Base-by-base conservation (phyloP, 2,113 vertebrate species). In the Cyprinodon variegatus region DNA sequence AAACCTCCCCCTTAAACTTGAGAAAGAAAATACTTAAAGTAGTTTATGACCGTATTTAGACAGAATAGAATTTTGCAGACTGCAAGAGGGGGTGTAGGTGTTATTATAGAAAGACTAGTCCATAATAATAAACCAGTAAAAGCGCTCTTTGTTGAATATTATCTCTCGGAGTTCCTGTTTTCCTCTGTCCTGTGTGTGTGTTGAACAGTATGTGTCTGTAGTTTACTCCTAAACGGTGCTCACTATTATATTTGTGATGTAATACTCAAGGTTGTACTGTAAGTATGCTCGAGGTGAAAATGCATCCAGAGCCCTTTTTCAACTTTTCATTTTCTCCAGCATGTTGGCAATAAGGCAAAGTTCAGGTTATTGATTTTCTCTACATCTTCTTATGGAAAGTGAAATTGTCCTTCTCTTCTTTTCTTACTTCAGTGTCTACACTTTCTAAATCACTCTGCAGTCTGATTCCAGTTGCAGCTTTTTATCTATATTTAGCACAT, bases 301-400 rank as follows among this genome's bases (percentile, higher is more conserved):
- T 76, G 61, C 1, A 62, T 60, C 77, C 78, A 74, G 85, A 83
- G 69, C 70, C 88, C 80, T 83, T 77, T 74, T 88, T 89, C 86
- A 88, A 81, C 69, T 72, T 85, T 82, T 90, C 75, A 86, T 91
- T 88, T 79, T 72, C 78, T 71, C 76, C 85, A 82, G 88, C 81
- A 83, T 84, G 82, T 77, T 86, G 84, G 86, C 88, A 88, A 74
- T 86, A 85, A 85, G 81, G 89, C 89, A 82, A 20, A 74, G 53
- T 75, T 83, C 89, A 81, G 77, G 70, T 43, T 78, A 92, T 93
- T 60, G 89, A 93, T 92, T 94, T 89, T 82, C 74, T 78, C 64
- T 72, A 72, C 76, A 85, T 87, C 79, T 68, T 86, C 70, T 72
- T 79, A 93, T 90, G 86, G 87, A 92, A 91, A 80, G 83, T 86